Evolutionary conservation across 2,113 vertebrate species (phyloP).

Genomic region (Crotalus tigris): DNA sequence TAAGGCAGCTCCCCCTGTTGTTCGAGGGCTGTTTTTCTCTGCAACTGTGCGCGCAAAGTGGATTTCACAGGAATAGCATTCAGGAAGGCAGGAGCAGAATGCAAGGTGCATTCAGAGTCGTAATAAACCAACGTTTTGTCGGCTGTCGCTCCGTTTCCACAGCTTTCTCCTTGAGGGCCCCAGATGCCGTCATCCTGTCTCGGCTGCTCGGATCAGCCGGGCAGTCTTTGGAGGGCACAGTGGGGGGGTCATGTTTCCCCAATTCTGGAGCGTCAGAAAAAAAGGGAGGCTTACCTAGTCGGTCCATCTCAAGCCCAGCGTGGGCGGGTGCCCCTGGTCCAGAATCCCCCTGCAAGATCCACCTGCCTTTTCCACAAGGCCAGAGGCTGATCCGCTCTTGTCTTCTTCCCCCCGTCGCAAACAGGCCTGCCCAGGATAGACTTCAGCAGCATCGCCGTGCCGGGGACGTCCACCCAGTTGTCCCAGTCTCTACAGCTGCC

Average conservation of each 20-base stretch:
- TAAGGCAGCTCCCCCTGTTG: neutral
- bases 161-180: neutral
- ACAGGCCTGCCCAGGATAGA: constrained; percentile 91
- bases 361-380: no score
- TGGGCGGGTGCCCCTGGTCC: rapidly evolving
- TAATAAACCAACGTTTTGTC: neutral
- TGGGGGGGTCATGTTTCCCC: neutral
- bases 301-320: neutral
- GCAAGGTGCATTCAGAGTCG: neutral
- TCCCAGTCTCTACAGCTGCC: constrained; percentile 53
- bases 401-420: neutral
- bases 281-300: neutral
- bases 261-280: neutral
- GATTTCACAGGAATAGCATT: neutral
- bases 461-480: constrained; percentile 77
- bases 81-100: neutral
- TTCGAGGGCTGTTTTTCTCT: neutral
- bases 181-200: neutral
- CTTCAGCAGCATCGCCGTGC: constrained; percentile 94
- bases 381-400: no score
- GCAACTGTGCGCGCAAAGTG: neutral
- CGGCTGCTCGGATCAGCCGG: neutral
- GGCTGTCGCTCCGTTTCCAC: neutral
- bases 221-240: neutral
- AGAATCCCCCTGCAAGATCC: no score